Percentiles rank a stretch among this genome's conserved stretches.
phyloP scores from a whole-genome alignment of 2,113 vertebrate genomes.

The Sakesphorus luctuosus region DNA sequence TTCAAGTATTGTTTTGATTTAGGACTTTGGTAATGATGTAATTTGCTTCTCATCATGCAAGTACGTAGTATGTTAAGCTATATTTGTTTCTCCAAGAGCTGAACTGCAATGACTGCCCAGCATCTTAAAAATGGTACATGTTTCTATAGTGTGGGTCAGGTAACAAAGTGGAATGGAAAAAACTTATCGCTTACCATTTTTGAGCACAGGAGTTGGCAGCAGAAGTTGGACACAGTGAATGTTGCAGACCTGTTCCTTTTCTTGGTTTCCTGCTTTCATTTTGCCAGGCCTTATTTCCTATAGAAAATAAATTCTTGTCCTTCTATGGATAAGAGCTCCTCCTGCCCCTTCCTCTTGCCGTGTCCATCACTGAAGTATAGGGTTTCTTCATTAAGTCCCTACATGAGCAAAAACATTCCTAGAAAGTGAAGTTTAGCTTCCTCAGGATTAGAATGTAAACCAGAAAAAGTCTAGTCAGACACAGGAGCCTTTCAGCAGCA shows the following conservation, averaged over 20 bases:
- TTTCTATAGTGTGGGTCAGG: neutral
- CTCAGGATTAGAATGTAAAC: slow-evolving; percentile 38
- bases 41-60: neutral
- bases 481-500: neutral
- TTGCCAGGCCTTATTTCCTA: neutral
- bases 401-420: slow-evolving; percentile 37
- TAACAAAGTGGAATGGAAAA: neutral
- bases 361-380: neutral
- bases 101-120: neutral
- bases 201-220: neutral
- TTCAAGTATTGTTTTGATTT: neutral
- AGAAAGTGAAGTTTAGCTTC: slow-evolving; percentile 52
- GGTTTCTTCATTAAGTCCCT: slow-evolving; percentile 47
- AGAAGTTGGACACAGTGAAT: neutral
- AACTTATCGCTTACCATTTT: accelerated
- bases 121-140: neutral
- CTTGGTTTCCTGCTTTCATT: neutral
- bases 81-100: neutral
- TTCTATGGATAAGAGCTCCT: neutral
- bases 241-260: neutral
- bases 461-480: slow-evolving; percentile 3
- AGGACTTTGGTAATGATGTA: neutral
- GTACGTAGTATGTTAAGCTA: neutral
- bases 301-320: neutral
- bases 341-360: neutral